Evolutionary conservation across 2,888 invertebrate species (phyloP).

Genomic region (Heliconius hortense): DNA sequence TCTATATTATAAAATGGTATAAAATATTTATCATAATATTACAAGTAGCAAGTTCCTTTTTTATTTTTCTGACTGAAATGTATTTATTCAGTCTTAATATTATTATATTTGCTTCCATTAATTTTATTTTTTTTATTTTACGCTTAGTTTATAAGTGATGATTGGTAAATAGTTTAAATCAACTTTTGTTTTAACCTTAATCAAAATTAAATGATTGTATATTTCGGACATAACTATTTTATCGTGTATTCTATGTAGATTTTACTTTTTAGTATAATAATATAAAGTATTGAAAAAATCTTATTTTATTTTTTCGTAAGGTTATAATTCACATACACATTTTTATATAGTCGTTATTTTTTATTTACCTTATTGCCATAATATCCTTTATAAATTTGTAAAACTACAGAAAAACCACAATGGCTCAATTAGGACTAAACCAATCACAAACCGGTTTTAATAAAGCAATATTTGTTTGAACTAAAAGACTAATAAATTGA

Average conservation of each 20-base stretch:
- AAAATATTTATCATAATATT: constrained; percentile 44
- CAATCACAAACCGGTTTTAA: no score
- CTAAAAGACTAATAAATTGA: no score
- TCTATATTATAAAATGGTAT: constrained; percentile 31
- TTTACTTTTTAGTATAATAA: constrained; percentile 60
- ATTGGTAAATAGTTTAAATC: constrained; percentile 66
- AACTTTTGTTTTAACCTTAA: constrained; percentile 66
- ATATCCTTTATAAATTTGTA: no score
- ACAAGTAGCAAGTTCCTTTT: constrained; percentile 53
- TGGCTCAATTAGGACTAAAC: no score
- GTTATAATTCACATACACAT: background rate
- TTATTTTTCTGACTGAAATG: constrained; percentile 51
- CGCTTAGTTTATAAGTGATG: constrained; percentile 59
- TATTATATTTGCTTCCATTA: constrained; percentile 71
- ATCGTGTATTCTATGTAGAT: constrained; percentile 70
- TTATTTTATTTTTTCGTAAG: constrained; percentile 17
- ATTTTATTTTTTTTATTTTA: constrained; percentile 54
- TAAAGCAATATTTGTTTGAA: no score
- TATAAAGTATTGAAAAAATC: constrained; percentile 50
- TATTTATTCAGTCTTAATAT: constrained; percentile 42
- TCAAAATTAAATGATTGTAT: constrained; percentile 76
- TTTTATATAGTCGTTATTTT: constrained; percentile 5
- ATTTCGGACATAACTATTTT: constrained; percentile 71
- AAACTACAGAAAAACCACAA: no score
- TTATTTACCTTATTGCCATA: background rate